Evolutionary conservation across 2,797 vertebrate genomes (phyloP), one percentile per base, ranked within the genome.

Genomic region (Alectoris magna): DNA sequence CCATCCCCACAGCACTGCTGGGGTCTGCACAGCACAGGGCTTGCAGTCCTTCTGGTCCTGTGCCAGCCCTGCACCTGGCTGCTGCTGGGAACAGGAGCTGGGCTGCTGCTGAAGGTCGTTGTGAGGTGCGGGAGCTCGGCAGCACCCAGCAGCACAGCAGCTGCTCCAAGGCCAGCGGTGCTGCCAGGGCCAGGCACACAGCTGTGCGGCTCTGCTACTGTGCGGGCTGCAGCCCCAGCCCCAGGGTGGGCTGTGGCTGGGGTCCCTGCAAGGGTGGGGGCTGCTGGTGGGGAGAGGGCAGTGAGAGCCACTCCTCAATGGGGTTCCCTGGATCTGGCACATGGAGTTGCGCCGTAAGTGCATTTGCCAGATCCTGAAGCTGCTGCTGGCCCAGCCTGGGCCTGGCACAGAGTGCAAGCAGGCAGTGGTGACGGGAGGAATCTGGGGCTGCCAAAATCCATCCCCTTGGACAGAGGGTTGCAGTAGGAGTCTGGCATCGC

Each of bases 81-180:
- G 3, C 0, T 0, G 6, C 29, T 34, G 55, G 3, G 15, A 73
- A 74, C 73, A 1, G 94, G 36, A 91, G 91, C 88, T 36, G 3
- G 7, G 81, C 93, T 83, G 34, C 74, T 5, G 78, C 26, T 4
- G 75, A 96, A 96, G 92, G 96, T 75, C 51, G 11, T 22, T 9
- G 89, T 2, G 34, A 79, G 88, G 78, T 77, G 11, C n/a, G 0
- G 2, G 89, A 31, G 15, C 63, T 58, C 4, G 4, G 19, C 76
- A 1, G 46, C 79, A 22, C 15, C 68, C 0, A 18, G 68, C 84
- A 12, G 69, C 14, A 4, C 0, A 0, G 83, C 73, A 72, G 43
- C 93, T 1, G 29, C 36, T 44, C 71, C 93, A 94, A 95, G 95
- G 95, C 60, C 92, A n/a, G 26, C 0, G 6, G 68, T 62, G 71